Evolutionary conservation across 1,140 invertebrate species (phyloP).

Genomic region (Magallana gigas): DNA sequence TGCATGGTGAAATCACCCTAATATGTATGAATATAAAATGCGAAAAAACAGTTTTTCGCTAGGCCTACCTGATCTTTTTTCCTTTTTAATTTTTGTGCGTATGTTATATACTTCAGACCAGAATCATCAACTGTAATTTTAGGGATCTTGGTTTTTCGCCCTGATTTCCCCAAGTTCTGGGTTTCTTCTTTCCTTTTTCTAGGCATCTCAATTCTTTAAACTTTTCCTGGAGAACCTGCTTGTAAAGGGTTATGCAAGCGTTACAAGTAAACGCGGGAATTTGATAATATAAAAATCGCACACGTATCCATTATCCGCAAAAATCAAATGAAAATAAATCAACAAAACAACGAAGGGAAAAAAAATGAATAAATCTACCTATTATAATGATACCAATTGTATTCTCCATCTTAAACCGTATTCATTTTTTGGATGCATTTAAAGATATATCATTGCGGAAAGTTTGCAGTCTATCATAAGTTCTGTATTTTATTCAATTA

Average conservation of each 20-base stretch:
- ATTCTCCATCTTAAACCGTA: too few species aligned
- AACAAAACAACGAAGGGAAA: not conserved
- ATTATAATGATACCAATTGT: too few species aligned
- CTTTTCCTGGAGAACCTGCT: too few species aligned
- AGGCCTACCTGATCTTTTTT: not conserved
- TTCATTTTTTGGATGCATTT: too few species aligned
- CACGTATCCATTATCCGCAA: too few species aligned
- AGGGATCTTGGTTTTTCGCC: not conserved
- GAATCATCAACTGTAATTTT: not conserved
- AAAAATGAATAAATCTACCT: not conserved
- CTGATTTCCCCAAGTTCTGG: not conserved
- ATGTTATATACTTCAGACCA: not conserved
- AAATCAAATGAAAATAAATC: not conserved
- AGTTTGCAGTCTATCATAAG: not conserved
- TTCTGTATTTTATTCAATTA: not conserved
- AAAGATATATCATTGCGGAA: not conserved
- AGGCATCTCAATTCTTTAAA: not conserved
- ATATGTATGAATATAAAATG: too few species aligned
- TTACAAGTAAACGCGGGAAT: too few species aligned
- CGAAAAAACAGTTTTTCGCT: too few species aligned
- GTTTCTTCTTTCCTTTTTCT: conserved; percentile 5
- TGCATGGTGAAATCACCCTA: too few species aligned
- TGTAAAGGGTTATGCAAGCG: too few species aligned
- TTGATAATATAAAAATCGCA: too few species aligned
- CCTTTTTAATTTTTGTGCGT: not conserved